phyloP scores from a whole-genome alignment of 2,113 vertebrate genomes.

The Delphinus delphis region DNA sequence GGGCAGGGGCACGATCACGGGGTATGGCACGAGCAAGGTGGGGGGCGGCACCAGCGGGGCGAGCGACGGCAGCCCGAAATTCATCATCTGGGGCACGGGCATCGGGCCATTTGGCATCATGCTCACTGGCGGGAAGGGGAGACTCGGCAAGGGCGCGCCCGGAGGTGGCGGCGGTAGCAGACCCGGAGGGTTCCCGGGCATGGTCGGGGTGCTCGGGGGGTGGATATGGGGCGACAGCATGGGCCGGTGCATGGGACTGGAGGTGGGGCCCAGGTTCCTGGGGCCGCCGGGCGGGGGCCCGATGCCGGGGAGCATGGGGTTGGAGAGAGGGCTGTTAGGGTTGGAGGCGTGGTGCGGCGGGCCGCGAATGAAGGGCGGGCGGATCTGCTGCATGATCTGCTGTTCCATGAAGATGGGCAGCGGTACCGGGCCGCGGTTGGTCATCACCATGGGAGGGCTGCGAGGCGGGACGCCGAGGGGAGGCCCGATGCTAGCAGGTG shows the following conservation, averaged over 20 bases:
- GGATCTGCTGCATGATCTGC: constrained; percentile 98
- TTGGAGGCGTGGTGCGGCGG: constrained; percentile 90
- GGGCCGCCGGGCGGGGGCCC: constrained; percentile 91
- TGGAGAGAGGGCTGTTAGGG: constrained; percentile 95
- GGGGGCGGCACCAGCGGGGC: constrained; percentile 97
- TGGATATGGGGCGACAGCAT: constrained; percentile 95
- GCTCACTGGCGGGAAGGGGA: constrained; percentile 94
- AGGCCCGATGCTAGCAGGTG: constrained; percentile 89
- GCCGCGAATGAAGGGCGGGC: constrained; percentile 93
- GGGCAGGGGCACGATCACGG: constrained; percentile 96
- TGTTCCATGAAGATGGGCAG: constrained; percentile 99
- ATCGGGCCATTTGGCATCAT: constrained; percentile 97
- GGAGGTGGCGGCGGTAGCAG: constrained; percentile 92
- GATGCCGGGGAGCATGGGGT: constrained; percentile 95
- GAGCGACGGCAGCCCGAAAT: constrained; percentile 96
- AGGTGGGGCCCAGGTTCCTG: constrained; percentile 91
- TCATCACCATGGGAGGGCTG: constrained; percentile 99
- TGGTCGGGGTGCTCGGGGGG: constrained; percentile 90
- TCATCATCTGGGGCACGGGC: constrained; percentile 96
- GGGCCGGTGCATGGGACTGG: constrained; percentile 97
- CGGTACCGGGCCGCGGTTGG: constrained; percentile 95
- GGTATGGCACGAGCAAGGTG: constrained; percentile 97
- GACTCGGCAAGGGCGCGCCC: constrained; percentile 90
- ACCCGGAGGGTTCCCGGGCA: constrained; percentile 91
- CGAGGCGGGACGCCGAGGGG: constrained; percentile 93